A percentile compares a stretch with the other conserved stretches of the same genome.
These are phyloP conservation scores for Paedocypris micromegethes DNA, from an alignment of 2,797 vertebrate genomes.

Conservation along the genomic window DNA sequence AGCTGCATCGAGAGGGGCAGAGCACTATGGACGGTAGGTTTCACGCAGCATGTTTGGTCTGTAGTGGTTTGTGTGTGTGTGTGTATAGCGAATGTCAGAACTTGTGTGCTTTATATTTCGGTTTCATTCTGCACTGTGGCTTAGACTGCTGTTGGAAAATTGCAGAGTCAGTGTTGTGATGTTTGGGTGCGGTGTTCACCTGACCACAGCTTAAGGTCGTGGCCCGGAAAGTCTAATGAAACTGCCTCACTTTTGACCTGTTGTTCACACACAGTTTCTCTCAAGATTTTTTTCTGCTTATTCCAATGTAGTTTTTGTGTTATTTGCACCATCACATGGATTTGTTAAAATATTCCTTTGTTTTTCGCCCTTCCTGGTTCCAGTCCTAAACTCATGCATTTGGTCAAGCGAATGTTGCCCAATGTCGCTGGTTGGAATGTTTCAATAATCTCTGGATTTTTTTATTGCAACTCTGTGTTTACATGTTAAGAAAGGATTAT, in stretches of 20 bases:
- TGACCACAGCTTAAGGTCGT: slow-evolving; percentile 17
- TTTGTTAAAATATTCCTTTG: too few relatives aligned
- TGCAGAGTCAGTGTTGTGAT: slow-evolving; percentile 20
- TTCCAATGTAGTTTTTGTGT: background rate
- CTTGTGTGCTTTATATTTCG: background rate
- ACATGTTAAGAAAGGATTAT: too few relatives aligned
- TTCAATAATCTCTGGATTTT: too few relatives aligned
- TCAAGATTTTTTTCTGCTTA: too few relatives aligned
- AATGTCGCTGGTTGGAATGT: too few relatives aligned
- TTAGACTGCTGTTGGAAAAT: slow-evolving; percentile 10
- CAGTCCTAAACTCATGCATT: too few relatives aligned
- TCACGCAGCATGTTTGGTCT: slow-evolving; percentile 26
- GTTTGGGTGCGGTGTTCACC: slow-evolving; percentile 18
- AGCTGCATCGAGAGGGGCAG: slow-evolving; percentile 58
- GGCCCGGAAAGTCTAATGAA: slow-evolving; percentile 29
- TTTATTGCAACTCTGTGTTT: too few relatives aligned
- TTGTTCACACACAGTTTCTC: slow-evolving; percentile 8
- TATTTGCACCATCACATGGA: background rate
- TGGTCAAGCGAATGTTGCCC: too few relatives aligned
- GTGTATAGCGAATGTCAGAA: background rate
- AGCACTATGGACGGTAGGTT: slow-evolving; percentile 62
- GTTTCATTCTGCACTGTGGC: slow-evolving; percentile 7
- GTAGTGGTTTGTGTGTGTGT: background rate
- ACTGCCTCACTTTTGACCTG: slow-evolving; percentile 31
- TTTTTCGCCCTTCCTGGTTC: too few relatives aligned